Evolutionary conservation across 2,888 invertebrate species (phyloP), one percentile per base, ranked within the genome.

Genomic region (Lottia scabra): DNA sequence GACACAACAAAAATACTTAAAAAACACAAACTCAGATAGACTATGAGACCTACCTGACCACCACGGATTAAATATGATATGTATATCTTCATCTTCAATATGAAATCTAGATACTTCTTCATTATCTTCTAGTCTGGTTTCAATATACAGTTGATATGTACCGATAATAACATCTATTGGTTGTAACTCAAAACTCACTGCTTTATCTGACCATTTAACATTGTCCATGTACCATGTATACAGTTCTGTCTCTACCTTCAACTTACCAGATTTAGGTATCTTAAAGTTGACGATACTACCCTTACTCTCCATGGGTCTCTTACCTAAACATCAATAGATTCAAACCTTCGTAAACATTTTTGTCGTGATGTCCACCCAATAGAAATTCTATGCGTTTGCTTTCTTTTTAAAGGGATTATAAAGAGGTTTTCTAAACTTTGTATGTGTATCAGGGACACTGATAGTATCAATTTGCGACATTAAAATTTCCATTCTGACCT

Each of bases 41-140:
- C 1, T 5, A 38, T 6, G 46, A 13, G 13, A 74, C 76, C 66
- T 90, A 95, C 95, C 93, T 91, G 93, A 92, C 87, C 95, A 94
- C 97, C 97, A 97, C 0, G 97, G 94, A 91, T 97, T 97, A 87
- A 95, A 97, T 10, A 97, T 91, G 1, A 97, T 90, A 85, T 94
- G 95, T 76, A 97, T 91, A 12, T 93, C 93, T 70, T 93, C 92
- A 73, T 83, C 80, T 10, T 81, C 75, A 43, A 45, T 26, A 65
- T 82, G 80, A 19, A 76, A 73, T 45, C 84, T 74, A 13, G 70
- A 75, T 30, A 75, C 72, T 38, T 78, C 73, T 6, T 78, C 79
- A 5, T 72, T 63, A 30, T 78, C 75, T 23, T 72, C 75, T 38
- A 71, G 70, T 48, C 63, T 78, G 0, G 85, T 84, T 74, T 85